Base-by-base conservation (phyloP, 92 coral and sea anemone species). In the Parazoanthus atlanticus region DNA sequence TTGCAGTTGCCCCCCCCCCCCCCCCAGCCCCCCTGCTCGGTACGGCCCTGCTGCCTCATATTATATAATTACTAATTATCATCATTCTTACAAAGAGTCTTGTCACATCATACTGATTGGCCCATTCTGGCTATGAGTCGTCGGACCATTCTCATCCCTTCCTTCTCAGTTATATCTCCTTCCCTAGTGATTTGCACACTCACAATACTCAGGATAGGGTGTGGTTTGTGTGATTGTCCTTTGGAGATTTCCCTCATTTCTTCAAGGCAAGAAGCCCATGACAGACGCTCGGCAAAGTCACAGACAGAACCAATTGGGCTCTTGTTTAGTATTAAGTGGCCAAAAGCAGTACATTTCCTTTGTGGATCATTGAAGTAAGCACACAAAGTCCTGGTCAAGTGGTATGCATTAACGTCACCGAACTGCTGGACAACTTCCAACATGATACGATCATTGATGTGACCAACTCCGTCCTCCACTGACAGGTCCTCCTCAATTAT, bases 61-160 rank as follows among this genome's bases (percentile, higher is more conserved):
- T 23, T 61, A 23, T 46, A n/a, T 7, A 61, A 21, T 28, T 61
- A 4, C 21, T 61, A 7, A 21, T 3, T 5, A 2, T 2, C 3
- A 61, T 61, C 28, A 61, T 61, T 4, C n/a, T 61, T 61, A 6
- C 69, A 61, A 61, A 6, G 3, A 23, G 69, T 6, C 69, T 0
- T 21, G 69, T 61, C n/a, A 25, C 43, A 76, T 76, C 80, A 76
- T 38, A 76, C 80, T 19, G 17, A 6, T 13, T 36, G 49, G 26
- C 17, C 80, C 80, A 76, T 76, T 81, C 85, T 81, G 19, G 85
- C 85, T 61, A 81, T 56, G 85, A 81, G 85, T 23, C 85, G 26
- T 7, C 71, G 85, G 19, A 81, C 71, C 73, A 61, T 61, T 81
- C 85, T 58, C 72, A 81, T 81, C 29, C 70, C 72, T 54, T 61